phyloP scores from a whole-genome alignment of 2,113 vertebrate genomes.

The Procavia capensis region DNA sequence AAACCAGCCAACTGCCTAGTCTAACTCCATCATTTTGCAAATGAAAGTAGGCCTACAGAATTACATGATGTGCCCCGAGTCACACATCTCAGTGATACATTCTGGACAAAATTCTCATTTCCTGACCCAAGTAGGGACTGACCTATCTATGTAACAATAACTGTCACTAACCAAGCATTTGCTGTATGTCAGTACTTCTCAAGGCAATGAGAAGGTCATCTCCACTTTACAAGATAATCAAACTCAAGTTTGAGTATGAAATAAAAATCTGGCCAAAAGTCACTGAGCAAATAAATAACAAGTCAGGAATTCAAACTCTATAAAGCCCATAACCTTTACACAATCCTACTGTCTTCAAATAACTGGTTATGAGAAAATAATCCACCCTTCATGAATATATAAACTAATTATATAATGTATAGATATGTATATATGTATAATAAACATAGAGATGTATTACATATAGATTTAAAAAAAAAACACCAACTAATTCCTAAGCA shows the following conservation, averaged over 20 bases:
- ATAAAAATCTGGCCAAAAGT: neutral
- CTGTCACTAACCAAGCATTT: neutral
- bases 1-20: neutral
- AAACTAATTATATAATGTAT: neutral
- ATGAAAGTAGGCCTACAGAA: neutral
- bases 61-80: neutral
- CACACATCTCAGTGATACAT: neutral
- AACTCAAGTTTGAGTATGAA: neutral
- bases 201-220: neutral
- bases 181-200: neutral
- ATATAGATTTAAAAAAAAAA: neutral
- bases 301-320: constrained; percentile 32
- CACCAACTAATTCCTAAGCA: neutral
- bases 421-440: neutral
- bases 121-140: neutral
- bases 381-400: neutral
- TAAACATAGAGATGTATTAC: neutral
- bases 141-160: neutral
- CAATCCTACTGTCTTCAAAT: neutral
- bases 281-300: neutral
- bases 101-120: neutral
- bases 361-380: neutral
- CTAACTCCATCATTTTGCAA: neutral
- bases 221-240: neutral
- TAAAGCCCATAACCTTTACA: neutral